Conservation (phyloP, 2,888 invertebrate species). For the Schrankia costaestrigalis region DNA sequence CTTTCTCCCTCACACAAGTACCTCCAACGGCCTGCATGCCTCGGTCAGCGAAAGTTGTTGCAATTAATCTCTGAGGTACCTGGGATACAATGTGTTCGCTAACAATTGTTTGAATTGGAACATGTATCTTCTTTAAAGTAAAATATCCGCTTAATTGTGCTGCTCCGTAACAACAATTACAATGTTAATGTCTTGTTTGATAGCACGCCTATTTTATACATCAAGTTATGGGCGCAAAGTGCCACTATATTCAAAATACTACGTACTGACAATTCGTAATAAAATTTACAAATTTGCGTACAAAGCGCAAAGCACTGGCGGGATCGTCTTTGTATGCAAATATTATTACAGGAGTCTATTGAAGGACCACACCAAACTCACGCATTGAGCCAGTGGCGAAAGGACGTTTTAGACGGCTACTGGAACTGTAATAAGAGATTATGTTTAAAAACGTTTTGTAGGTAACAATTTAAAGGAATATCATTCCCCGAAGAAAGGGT, state of each 20-base stretch:
- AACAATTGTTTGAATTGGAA: constrained; percentile 52
- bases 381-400: constrained; percentile 49
- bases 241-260: constrained; percentile 17
- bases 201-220: constrained; percentile 13
- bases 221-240: constrained; percentile 19
- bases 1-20: constrained; percentile 48
- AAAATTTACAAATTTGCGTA: constrained; percentile 64
- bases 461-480: constrained; percentile 33
- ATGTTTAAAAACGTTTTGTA: constrained; percentile 44
- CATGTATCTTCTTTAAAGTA: constrained; percentile 39
- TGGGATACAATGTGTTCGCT: constrained; percentile 39
- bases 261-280: constrained; percentile 50
- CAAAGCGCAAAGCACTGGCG: constrained; percentile 56
- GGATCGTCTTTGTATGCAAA: constrained; percentile 70
- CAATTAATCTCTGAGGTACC: constrained; percentile 57
- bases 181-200: constrained; percentile 19
- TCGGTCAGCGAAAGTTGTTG: constrained; percentile 61
- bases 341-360: constrained; percentile 66
- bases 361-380: constrained; percentile 59
- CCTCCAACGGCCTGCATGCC: constrained; percentile 40
- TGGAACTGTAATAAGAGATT: constrained; percentile 49
- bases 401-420: constrained; percentile 35
- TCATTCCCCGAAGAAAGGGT: constrained; percentile 30
- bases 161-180: constrained; percentile 6
- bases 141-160: constrained; percentile 24